Conservation (phyloP, 1,140 invertebrate genomes). For the Lysiphlebus fabarum region DNA sequence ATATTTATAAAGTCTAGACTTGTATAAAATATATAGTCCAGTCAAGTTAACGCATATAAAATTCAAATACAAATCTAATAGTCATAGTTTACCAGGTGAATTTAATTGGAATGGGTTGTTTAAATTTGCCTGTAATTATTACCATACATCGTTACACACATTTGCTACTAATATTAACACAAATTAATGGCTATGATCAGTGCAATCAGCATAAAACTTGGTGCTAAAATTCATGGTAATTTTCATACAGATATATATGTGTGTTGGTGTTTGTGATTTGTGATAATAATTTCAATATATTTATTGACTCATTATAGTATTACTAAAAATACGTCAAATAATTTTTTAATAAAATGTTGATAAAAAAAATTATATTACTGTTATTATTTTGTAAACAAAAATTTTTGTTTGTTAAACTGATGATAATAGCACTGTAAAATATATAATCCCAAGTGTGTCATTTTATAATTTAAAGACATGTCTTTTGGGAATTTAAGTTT, state of each 20-base stretch:
- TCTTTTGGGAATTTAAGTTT: slow-evolving; percentile 1
- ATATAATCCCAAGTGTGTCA: slow-evolving; percentile 40
- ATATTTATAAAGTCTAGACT: no score
- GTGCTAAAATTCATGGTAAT: no score
- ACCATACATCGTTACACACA: slow-evolving; percentile 25
- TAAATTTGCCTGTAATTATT: slow-evolving; percentile 34
- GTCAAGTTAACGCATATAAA: slow-evolving; percentile 22
- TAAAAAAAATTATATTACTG: no score
- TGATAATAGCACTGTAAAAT: slow-evolving; percentile 13
- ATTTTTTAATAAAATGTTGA: no score
- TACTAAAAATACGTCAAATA: no score
- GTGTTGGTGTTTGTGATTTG: no score
- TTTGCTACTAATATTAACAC: slow-evolving; percentile 13
- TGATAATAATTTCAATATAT: no score
- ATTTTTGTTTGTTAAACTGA: no score
- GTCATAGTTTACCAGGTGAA: slow-evolving; percentile 30
- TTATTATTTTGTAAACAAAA: no score
- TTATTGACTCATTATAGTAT: no score
- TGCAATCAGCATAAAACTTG: neutral
- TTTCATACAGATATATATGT: no score
- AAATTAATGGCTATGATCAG: slow-evolving; percentile 9
- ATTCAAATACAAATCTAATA: slow-evolving; percentile 34
- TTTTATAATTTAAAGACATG: slow-evolving; percentile 28
- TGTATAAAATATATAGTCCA: no score
- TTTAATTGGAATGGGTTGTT: slow-evolving; percentile 3